These are phyloP conservation scores for Argyrosomus japonicus DNA, from an alignment of 2,113 vertebrate genomes.

Conservation along the genomic window DNA sequence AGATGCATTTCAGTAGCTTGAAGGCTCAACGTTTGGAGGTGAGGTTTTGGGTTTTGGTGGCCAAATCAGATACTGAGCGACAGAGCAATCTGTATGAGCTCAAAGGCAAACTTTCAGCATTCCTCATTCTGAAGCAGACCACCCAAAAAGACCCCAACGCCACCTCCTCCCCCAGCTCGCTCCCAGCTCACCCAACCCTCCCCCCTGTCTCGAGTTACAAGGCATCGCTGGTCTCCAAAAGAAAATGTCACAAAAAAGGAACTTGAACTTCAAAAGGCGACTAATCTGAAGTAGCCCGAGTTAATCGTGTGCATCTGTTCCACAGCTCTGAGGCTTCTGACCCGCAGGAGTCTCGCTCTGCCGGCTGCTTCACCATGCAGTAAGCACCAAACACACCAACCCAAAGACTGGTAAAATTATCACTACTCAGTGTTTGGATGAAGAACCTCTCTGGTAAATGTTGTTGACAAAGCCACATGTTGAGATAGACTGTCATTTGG, in stretches of 20 bases:
- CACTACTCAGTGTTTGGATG: conserved; percentile 12
- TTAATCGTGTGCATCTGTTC: conserved; percentile 82
- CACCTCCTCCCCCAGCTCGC: conserved; percentile 5
- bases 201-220: conserved; percentile 75
- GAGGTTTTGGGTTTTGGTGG: conserved; percentile 14
- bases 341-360: conserved; percentile 36
- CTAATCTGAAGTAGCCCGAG: conserved; percentile 78
- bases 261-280: conserved; percentile 81
- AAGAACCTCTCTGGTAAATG: conserved; percentile 10
- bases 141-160: conserved; percentile 75
- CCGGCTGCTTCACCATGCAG: conserved; percentile 30
- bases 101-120: conserved; percentile 68
- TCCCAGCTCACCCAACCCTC: conserved; percentile 32
- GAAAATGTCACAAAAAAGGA: conserved; percentile 78
- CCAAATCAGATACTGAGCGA: conserved; percentile 60
- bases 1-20: neutral
- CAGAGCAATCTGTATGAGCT: conserved; percentile 65
- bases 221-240: conserved; percentile 61
- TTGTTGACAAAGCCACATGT: conserved; percentile 50
- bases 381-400: conserved; percentile 17
- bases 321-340: conserved; percentile 46
- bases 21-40: conserved; percentile 16
- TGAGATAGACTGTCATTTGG: conserved; percentile 33
- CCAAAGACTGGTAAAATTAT: conserved; percentile 26
- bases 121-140: conserved; percentile 71